Evolutionary conservation across 2,797 vertebrate species (phyloP), one percentile per base, ranked within the genome.

Genomic region (Myotis myotis): DNA sequence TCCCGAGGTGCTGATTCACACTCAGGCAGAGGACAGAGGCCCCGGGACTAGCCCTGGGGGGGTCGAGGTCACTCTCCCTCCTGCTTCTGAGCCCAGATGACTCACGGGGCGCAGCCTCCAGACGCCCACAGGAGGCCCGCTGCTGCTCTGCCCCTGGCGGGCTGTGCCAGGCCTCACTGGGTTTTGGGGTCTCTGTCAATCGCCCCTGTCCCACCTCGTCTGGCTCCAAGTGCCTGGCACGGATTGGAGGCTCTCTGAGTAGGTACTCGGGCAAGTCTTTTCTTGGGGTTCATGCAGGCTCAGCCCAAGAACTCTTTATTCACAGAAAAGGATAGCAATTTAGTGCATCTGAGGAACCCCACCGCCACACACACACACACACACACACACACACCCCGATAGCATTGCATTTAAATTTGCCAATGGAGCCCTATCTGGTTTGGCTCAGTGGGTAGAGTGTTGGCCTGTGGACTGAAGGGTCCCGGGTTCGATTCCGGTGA

Each of bases 41-140:
- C 22, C 53, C 15, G 74, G 22, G 10, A 2, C n/a, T 6, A 44
- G 66, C 33, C 44, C 9, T 15, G 83, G 30, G 5, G 20, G 74
- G 17, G 30, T 49, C 5, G 44, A n/a, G 16, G 8, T 12, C 17
- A 0, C 7, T 49, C 5, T 66, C 64, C 22, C 44, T 38, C 49
- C 47, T 72, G n/a, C 41, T 62, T 30, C 49, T 70, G 22, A 0
- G 62, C 49, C 51, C 55, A 30, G 53, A 23, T 36, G 68, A 53
- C 17, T 0, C 11, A 12, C 2, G 49, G n/a, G 16, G n/a, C 9
- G 2, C 20, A 1, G 1, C 41, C 10, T 8, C 44, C 78, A 7
- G 33, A 28, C 64, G 0, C n/a, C 25, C 47, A 6, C 13, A 9
- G 81, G 86, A 25, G 38, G 36, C 44, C 19, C 12, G 0, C 41